Conservation (phyloP, 1,140 invertebrate genomes). For the Gerris buenoi region DNA sequence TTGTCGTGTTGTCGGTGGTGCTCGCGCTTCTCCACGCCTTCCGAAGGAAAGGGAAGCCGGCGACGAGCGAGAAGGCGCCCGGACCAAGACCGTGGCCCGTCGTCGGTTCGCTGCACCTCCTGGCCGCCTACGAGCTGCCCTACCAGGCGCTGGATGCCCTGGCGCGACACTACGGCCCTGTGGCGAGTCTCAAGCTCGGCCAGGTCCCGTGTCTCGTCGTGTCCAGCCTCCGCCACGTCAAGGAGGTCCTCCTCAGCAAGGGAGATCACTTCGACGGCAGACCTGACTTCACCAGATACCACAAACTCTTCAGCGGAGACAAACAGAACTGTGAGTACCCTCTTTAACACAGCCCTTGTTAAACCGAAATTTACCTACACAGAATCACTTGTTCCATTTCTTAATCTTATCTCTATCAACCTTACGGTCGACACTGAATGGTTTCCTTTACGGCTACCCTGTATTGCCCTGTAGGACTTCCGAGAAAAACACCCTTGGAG, state of each 20-base stretch:
- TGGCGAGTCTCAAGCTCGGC: slow-evolving; percentile 43
- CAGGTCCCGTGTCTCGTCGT: slow-evolving; percentile 43
- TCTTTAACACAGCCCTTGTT: too few relatives aligned
- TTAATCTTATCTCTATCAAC: too few relatives aligned
- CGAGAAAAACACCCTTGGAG: too few relatives aligned
- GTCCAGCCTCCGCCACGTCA: slow-evolving; percentile 44
- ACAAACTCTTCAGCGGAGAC: slow-evolving; percentile 45
- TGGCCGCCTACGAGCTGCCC: slow-evolving; percentile 43
- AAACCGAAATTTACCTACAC: too few relatives aligned
- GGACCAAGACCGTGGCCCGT: slow-evolving; percentile 41
- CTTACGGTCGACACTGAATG: too few relatives aligned
- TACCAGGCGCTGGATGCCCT: slow-evolving; percentile 45
- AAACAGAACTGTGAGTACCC: slow-evolving; percentile 56
- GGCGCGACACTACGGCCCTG: slow-evolving; percentile 36
- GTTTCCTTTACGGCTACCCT: too few relatives aligned
- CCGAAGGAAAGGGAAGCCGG: background rate
- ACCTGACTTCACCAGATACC: slow-evolving; percentile 46
- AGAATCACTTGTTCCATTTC: too few relatives aligned
- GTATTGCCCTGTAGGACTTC: too few relatives aligned
- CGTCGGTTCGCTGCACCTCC: slow-evolving; percentile 40
- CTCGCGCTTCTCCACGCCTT: background rate
- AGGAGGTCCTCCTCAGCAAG: slow-evolving; percentile 44
- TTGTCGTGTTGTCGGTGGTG: background rate
- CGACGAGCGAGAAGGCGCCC: background rate
- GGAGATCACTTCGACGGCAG: slow-evolving; percentile 45